Evolutionary conservation across 1,140 invertebrate genomes (phyloP).

Genomic region (Hirudo medicinalis): DNA sequence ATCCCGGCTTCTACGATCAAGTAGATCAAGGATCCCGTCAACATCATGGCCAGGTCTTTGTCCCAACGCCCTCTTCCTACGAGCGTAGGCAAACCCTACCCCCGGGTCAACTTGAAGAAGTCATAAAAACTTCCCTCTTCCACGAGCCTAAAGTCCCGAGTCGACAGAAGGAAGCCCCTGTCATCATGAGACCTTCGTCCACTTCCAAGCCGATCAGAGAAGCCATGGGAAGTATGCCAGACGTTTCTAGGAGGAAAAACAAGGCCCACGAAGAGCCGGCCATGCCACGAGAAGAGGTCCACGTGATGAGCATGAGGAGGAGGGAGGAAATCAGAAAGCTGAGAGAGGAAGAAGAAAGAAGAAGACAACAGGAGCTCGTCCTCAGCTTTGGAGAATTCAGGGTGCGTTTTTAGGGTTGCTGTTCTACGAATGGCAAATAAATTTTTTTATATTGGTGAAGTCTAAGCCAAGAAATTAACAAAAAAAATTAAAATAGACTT

Average conservation of each 20-base stretch:
- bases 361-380: constrained; percentile 36
- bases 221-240: constrained; percentile 59
- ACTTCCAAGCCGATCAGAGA: constrained; percentile 20
- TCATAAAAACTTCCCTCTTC: background rate
- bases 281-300: constrained; percentile 87
- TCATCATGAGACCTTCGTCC: constrained; percentile 3
- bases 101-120: background rate
- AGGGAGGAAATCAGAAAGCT: constrained; percentile 81
- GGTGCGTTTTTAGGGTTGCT: constrained; percentile 49
- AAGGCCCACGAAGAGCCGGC: constrained; percentile 48
- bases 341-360: constrained; percentile 68
- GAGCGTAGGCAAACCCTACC: background rate
- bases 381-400: constrained; percentile 54
- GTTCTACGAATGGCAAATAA: no score
- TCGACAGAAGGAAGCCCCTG: background rate
- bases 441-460: no score
- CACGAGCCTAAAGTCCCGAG: background rate
- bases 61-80: constrained; percentile 16
- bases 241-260: constrained; percentile 50
- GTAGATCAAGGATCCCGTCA: background rate
- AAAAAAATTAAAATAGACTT: no score
- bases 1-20: no score
- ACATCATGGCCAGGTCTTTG: background rate
- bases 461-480: no score
- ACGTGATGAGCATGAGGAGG: constrained; percentile 73